A percentile compares a stretch with the other conserved stretches of the same genome.
Evolutionary conservation across 2,113 vertebrate species (phyloP).

Genomic region (Boulengerochromis microlepis): DNA sequence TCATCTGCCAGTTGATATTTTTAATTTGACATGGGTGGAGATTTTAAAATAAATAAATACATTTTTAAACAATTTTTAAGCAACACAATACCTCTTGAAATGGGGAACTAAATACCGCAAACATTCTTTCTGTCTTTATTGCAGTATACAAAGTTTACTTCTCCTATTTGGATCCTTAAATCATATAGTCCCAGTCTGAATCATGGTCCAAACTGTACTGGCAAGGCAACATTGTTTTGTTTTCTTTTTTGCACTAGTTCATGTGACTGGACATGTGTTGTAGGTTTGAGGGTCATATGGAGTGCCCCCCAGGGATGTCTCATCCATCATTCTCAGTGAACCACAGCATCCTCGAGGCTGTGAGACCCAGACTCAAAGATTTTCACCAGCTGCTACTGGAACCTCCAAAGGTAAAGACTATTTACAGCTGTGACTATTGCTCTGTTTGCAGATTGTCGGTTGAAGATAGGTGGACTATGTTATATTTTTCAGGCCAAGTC

Average conservation of each 20-base stretch:
- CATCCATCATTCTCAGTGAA: conserved; percentile 89
- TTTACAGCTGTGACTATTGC: not conserved
- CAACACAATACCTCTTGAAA: not conserved
- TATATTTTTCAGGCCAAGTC: not conserved
- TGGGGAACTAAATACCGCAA: not conserved
- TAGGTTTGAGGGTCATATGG: conserved; percentile 96
- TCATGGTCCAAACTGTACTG: not conserved
- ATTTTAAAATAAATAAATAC: not conserved
- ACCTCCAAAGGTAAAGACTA: conserved; percentile 85
- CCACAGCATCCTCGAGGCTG: conserved; percentile 92
- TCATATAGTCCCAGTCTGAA: not conserved
- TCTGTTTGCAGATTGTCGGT: not conserved
- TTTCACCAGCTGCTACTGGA: conserved; percentile 95
- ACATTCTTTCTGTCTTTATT: not conserved
- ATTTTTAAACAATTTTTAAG: not conserved
- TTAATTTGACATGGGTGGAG: not conserved
- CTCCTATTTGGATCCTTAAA: not conserved
- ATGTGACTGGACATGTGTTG: not conserved
- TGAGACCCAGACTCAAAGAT: conserved; percentile 87
- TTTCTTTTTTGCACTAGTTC: not conserved
- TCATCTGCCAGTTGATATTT: not conserved
- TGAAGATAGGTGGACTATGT: not conserved
- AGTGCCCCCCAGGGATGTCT: conserved; percentile 91
- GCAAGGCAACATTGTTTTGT: not conserved
- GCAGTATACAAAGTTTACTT: not conserved